These are phyloP conservation scores for Noctua fimbriata DNA, from an alignment of 2,888 invertebrate genomes.

Conservation along the genomic window DNA sequence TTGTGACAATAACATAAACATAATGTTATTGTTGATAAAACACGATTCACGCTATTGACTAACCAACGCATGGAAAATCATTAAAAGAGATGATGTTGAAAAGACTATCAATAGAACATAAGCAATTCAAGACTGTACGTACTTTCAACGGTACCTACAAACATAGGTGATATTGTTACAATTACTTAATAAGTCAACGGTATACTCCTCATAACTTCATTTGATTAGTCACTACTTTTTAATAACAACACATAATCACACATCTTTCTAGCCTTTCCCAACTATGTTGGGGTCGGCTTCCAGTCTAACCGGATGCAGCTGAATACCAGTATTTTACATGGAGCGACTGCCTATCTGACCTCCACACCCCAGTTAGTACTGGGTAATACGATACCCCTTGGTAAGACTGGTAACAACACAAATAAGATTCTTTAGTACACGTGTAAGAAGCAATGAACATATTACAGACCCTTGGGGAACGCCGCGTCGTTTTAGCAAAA, in stretches of 20 bases:
- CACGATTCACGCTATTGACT: constrained; percentile 9
- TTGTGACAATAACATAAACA: not conserved
- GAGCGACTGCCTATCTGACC: too few species aligned
- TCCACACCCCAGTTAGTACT: too few species aligned
- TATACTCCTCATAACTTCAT: not conserved
- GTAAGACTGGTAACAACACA: not conserved
- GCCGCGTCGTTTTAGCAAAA: constrained; percentile 8
- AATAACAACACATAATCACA: not conserved
- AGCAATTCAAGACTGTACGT: constrained; percentile 10
- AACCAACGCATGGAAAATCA: constrained; percentile 11
- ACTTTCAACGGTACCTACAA: constrained; percentile 3
- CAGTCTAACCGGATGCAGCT: too few species aligned
- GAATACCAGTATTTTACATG: too few species aligned
- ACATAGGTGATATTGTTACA: not conserved
- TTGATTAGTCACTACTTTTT: not conserved
- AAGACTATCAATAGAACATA: constrained; percentile 1
- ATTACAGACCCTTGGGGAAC: constrained; percentile 17
- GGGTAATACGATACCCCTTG: too few species aligned
- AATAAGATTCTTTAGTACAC: not conserved
- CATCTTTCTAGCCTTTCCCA: too few species aligned
- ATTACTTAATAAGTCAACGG: not conserved
- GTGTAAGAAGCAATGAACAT: not conserved
- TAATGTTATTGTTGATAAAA: constrained; percentile 21
- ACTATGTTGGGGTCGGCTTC: too few species aligned
- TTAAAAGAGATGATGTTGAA: not conserved